Conservation (phyloP, 1,140 invertebrate species). For the Zaprionus tsacasi region DNA sequence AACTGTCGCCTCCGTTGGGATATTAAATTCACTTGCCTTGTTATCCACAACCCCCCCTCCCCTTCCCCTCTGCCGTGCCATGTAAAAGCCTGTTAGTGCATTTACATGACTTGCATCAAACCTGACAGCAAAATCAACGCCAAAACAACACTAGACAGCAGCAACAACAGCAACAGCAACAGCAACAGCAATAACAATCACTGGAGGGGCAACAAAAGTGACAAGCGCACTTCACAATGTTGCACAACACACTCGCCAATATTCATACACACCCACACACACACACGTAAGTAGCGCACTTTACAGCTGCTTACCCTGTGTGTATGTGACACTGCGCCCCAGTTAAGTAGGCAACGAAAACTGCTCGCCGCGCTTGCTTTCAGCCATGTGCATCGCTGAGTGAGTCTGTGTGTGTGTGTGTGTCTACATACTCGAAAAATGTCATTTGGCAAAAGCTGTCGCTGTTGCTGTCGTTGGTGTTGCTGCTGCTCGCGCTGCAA, state of each 20-base stretch:
- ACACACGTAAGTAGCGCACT: conserved; percentile 40
- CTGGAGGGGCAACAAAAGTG: conserved; percentile 24
- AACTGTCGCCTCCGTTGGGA: conserved; percentile 16
- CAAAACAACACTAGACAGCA: conserved; percentile 29
- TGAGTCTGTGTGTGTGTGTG: conserved; percentile 42
- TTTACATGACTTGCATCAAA: conserved; percentile 49
- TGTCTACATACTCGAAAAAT: conserved; percentile 71
- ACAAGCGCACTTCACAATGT: conserved; percentile 53
- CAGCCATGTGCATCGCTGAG: conserved; percentile 7
- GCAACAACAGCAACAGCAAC: background rate
- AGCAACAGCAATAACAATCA: conserved; percentile 13
- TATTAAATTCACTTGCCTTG: conserved; percentile 19
- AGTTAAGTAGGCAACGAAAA: conserved; percentile 79
- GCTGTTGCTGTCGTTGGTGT: conserved; percentile 9
- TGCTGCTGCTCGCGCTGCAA: conserved; percentile 24
- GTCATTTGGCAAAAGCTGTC: conserved; percentile 62
- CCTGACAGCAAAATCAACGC: conserved; percentile 40
- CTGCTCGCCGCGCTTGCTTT: conserved; percentile 29
- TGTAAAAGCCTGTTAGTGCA: conserved; percentile 27
- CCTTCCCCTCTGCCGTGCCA: background rate
- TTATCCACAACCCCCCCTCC: background rate
- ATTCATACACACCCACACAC: conserved; percentile 19
- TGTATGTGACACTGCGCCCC: conserved; percentile 63
- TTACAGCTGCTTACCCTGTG: conserved; percentile 34
- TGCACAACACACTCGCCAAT: conserved; percentile 47